A percentile compares a stretch with the other conserved stretches of the same genome.
phyloP scores from a whole-genome alignment of 1,140 invertebrate species.

The Archivesica marissinica region DNA sequence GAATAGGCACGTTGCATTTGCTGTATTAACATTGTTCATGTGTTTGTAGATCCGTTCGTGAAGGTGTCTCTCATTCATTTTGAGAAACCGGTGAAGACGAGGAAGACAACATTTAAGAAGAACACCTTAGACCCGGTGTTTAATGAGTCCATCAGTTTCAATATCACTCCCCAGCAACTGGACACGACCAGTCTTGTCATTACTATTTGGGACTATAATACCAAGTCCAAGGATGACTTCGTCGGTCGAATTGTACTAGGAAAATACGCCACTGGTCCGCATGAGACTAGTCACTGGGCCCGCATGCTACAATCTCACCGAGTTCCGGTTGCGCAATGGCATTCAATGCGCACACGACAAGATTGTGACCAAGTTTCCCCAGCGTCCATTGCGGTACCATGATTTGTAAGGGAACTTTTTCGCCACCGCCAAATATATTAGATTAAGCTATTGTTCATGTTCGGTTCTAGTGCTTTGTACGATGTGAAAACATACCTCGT shows the following conservation, averaged over 20 bases:
- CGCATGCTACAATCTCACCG: slow-evolving; percentile 87
- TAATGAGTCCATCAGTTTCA: slow-evolving; percentile 86
- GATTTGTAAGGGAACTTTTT: slow-evolving; percentile 27
- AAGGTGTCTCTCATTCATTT: slow-evolving; percentile 84
- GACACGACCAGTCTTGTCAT: slow-evolving; percentile 85
- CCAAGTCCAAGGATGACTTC: slow-evolving; percentile 84
- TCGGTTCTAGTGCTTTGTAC: neutral
- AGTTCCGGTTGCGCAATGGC: slow-evolving; percentile 87
- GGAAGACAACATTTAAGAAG: slow-evolving; percentile 86
- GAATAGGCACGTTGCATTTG: too few species aligned
- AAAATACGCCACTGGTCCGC: slow-evolving; percentile 82
- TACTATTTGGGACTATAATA: slow-evolving; percentile 85
- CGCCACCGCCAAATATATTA: neutral
- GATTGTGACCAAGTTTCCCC: slow-evolving; percentile 83
- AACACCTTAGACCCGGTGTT: slow-evolving; percentile 86
- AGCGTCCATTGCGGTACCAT: slow-evolving; percentile 80
- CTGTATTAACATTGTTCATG: slow-evolving; percentile 8
- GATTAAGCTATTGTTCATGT: neutral
- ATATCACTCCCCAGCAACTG: slow-evolving; percentile 85
- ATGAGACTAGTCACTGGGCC: slow-evolving; percentile 86
- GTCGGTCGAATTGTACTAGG: slow-evolving; percentile 84
- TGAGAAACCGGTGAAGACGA: slow-evolving; percentile 85
- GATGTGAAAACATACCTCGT: neutral
- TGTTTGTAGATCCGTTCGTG: slow-evolving; percentile 84
- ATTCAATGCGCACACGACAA: slow-evolving; percentile 83